A percentile compares a stretch with the other conserved stretches of the same genome.
These are phyloP conservation scores for Rhea americana DNA, from an alignment of 2,113 vertebrate species.

Conservation along the genomic window DNA sequence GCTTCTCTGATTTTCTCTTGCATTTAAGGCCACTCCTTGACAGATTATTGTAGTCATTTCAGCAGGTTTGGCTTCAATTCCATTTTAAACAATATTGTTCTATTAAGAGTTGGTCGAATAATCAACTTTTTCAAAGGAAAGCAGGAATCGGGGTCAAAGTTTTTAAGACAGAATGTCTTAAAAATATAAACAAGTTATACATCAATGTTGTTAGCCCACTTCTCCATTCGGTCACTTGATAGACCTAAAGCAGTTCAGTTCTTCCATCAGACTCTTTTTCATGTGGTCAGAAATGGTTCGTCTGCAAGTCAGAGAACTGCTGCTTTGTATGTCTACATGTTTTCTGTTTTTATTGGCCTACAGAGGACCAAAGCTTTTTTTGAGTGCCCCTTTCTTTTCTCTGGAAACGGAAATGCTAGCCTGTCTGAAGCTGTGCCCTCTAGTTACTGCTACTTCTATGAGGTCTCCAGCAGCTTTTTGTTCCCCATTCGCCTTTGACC, in stretches of 20 bases:
- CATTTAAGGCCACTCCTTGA: neutral
- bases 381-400: neutral
- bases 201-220: neutral
- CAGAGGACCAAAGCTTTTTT: neutral
- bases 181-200: neutral
- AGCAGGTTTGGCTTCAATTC: neutral
- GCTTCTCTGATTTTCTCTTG: neutral
- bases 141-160: neutral
- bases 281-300: neutral
- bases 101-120: neutral
- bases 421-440: neutral
- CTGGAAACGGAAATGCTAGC: neutral
- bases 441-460: neutral
- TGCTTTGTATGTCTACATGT: neutral
- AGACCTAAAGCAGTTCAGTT: neutral
- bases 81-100: neutral
- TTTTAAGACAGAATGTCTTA: neutral
- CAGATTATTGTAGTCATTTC: neutral
- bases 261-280: neutral
- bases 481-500: neutral
- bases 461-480: neutral
- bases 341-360: neutral
- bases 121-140: neutral
- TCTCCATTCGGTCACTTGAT: neutral
- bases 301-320: neutral